These are phyloP conservation scores for Aurelia aurita complex sp. Pacific DNA, from an alignment of 30 jellyfish, hydroid and myxozoan species.

Conservation along the genomic window DNA sequence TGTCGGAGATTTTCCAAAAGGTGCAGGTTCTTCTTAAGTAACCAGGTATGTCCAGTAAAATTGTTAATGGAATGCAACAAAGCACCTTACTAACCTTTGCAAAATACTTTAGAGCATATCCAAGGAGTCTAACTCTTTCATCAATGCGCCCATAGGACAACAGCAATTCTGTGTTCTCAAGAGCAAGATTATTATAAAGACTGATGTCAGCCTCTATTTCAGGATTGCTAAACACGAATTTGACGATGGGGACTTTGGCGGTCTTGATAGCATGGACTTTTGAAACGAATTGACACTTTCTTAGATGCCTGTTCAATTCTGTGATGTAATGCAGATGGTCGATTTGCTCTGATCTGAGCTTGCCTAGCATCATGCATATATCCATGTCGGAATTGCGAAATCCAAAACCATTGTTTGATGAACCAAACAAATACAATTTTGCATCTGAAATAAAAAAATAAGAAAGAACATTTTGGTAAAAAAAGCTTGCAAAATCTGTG, in stretches of 20 bases:
- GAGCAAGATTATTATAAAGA: slow-evolving; percentile 75
- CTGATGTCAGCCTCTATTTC: slow-evolving; percentile 86
- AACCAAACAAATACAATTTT: slow-evolving; percentile 72
- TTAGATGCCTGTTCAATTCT: slow-evolving; percentile 36
- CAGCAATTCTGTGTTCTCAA: slow-evolving; percentile 68
- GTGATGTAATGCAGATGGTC: slow-evolving; percentile 25
- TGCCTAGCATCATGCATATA: slow-evolving; percentile 57
- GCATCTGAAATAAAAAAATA: slow-evolving; percentile 38
- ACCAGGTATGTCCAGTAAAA: too few relatives aligned
- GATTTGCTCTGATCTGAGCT: slow-evolving; percentile 12
- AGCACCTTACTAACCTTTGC: slow-evolving; percentile 67
- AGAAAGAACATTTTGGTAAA: not conserved
- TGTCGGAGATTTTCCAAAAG: too few relatives aligned
- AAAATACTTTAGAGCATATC: slow-evolving; percentile 74
- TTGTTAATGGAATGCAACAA: not conserved
- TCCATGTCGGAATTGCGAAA: slow-evolving; percentile 84
- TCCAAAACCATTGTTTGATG: slow-evolving; percentile 91
- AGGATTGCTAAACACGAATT: slow-evolving; percentile 26
- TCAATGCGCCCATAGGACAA: slow-evolving; percentile 55
- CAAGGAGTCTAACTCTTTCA: slow-evolving; percentile 70
- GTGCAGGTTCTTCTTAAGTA: too few relatives aligned
- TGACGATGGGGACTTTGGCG: slow-evolving; percentile 90
- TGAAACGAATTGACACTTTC: not conserved
- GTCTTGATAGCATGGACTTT: slow-evolving; percentile 54
- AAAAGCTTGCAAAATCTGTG: too few relatives aligned